phyloP scores from a whole-genome alignment of 2,888 invertebrate species.

The Fissipunctia ypsillon region DNA sequence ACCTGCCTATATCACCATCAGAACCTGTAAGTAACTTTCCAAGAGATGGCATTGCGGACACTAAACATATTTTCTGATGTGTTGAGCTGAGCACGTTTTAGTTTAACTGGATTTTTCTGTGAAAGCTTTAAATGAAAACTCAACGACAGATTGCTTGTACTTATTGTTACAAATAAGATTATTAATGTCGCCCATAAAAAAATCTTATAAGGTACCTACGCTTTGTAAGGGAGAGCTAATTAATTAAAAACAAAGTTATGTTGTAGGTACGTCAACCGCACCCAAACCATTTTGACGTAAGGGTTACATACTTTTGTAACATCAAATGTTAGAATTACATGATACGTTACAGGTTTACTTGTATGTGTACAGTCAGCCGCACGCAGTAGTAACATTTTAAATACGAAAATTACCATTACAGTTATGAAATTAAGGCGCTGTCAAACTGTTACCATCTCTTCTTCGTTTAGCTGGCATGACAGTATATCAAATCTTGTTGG shows the following conservation, averaged over 20 bases:
- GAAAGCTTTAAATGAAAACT: too few species aligned
- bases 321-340: constrained; percentile 2
- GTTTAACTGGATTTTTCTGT: background rate
- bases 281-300: background rate
- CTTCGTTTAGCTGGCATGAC: too few species aligned
- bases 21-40: background rate
- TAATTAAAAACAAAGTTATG: constrained; percentile 6
- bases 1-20: too few species aligned
- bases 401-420: background rate
- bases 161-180: too few species aligned
- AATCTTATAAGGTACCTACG: background rate
- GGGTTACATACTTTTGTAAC: constrained; percentile 5
- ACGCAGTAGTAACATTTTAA: background rate
- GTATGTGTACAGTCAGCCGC: constrained; percentile 1
- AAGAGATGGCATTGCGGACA: background rate
- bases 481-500: too few species aligned
- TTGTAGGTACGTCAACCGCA: background rate
- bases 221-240: background rate
- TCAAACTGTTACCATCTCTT: background rate
- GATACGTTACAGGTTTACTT: background rate
- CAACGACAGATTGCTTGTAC: too few species aligned
- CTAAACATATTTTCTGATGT: background rate
- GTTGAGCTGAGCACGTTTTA: background rate
- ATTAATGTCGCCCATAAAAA: background rate
- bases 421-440: background rate